Evolutionary conservation across 2,113 vertebrate genomes (phyloP).

Genomic region (Trematocara nigrifrons): DNA sequence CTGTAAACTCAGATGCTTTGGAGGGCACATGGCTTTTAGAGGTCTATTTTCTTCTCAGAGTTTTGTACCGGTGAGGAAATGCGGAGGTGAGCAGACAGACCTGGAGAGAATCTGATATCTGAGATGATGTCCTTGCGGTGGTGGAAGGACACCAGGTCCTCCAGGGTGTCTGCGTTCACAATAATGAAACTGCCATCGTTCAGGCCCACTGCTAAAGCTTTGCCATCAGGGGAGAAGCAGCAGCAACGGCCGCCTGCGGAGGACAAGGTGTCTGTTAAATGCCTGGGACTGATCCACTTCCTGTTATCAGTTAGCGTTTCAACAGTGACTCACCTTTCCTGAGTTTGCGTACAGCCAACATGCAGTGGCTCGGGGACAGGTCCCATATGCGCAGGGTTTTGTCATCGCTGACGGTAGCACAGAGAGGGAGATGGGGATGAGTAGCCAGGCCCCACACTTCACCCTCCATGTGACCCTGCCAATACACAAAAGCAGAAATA

Average conservation of each 20-base stretch:
- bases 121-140: constrained; percentile 96
- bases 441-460: constrained; percentile 97
- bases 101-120: constrained; percentile 97
- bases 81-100: constrained; percentile 61
- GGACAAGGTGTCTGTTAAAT: constrained; percentile 2
- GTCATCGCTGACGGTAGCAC: constrained; percentile 98
- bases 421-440: constrained; percentile 96
- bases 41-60: background rate
- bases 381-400: constrained; percentile 99
- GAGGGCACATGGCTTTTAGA: background rate
- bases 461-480: constrained; percentile 97
- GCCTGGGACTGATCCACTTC: background rate
- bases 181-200: constrained; percentile 96
- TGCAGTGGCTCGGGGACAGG: constrained; percentile 98
- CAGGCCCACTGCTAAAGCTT: constrained; percentile 92
- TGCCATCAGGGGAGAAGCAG: constrained; percentile 96
- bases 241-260: constrained; percentile 91
- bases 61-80: background rate
- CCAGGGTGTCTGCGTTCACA: constrained; percentile 94
- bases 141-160: constrained; percentile 97
- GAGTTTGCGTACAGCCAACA: constrained; percentile 97
- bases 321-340: constrained; percentile 83
- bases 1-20: background rate
- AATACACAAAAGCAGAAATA: background rate
- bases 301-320: background rate